phyloP scores from a whole-genome alignment of 2,113 vertebrate genomes.

The Hemichromis elongatus region DNA sequence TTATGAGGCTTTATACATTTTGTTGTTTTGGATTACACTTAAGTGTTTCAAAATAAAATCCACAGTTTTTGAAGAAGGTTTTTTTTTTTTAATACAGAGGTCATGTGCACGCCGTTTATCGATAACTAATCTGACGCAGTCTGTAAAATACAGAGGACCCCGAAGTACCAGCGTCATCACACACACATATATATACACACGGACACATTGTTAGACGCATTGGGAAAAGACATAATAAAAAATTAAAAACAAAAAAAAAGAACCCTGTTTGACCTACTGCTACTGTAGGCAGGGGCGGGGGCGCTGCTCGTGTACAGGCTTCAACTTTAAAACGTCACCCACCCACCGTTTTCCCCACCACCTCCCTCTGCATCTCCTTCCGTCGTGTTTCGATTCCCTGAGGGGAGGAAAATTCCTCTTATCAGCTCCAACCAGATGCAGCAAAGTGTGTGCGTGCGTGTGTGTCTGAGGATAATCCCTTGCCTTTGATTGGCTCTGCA shows the following conservation, averaged over 20 bases:
- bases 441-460: not conserved
- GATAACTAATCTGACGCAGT: conserved; percentile 43
- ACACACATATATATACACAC: not conserved
- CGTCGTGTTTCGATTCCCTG: conserved; percentile 49
- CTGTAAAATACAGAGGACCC: not conserved
- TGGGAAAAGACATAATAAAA: not conserved
- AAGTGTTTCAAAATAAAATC: not conserved
- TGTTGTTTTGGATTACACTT: not conserved
- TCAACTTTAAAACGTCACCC: conserved; percentile 8
- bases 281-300: not conserved
- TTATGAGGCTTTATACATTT: not conserved
- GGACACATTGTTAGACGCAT: not conserved
- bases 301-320: not conserved
- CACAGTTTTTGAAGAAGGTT: not conserved
- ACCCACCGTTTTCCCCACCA: not conserved
- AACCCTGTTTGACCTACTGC: not conserved
- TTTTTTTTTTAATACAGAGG: not conserved
- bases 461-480: conserved; percentile 50
- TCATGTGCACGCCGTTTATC: conserved; percentile 37
- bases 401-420: conserved; percentile 59
- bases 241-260: not conserved
- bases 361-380: conserved; percentile 9
- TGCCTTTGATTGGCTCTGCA: conserved; percentile 51
- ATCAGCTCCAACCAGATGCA: conserved; percentile 66
- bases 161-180: not conserved